phyloP scores from a whole-genome alignment of 2,797 vertebrate genomes.

The Micrastur ruficollis region DNA sequence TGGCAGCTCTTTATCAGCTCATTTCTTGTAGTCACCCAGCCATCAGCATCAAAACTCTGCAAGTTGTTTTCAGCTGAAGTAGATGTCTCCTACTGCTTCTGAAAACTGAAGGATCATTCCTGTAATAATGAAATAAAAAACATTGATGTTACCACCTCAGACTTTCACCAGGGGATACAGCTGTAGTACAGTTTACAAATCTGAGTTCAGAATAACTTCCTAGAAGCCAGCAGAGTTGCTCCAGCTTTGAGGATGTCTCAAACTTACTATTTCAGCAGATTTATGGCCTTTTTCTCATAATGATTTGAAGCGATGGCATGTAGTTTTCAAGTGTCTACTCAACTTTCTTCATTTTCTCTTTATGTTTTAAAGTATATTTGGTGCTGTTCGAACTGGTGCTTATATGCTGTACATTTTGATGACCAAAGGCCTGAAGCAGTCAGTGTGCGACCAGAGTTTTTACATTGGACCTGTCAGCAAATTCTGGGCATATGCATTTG shows the following conservation, averaged over 20 bases:
- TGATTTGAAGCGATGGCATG: not conserved
- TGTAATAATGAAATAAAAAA: not conserved
- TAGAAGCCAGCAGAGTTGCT: not conserved
- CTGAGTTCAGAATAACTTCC: not conserved
- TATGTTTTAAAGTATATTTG: slow-evolving; percentile 88
- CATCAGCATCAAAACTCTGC: not conserved
- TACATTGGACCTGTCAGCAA: slow-evolving; percentile 99
- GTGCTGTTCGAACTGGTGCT: slow-evolving; percentile 96
- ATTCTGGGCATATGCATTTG: slow-evolving; percentile 99
- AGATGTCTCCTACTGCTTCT: not conserved
- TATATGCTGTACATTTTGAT: slow-evolving; percentile 98
- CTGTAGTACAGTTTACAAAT: not conserved
- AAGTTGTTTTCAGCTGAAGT: not conserved
- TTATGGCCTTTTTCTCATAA: not conserved
- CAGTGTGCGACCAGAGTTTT: slow-evolving; percentile 98
- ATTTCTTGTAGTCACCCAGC: not conserved
- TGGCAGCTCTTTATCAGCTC: not conserved
- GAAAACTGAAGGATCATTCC: not conserved
- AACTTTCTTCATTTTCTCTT: slow-evolving; percentile 58
- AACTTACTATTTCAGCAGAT: not conserved
- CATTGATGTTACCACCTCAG: not conserved
- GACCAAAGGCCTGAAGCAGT: slow-evolving; percentile 98
- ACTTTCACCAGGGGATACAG: not conserved
- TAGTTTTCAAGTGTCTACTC: not conserved
- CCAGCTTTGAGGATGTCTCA: not conserved